These are phyloP conservation scores for Lycocerus yunnanus DNA, from an alignment of 2,888 invertebrate genomes.

Conservation along the genomic window DNA sequence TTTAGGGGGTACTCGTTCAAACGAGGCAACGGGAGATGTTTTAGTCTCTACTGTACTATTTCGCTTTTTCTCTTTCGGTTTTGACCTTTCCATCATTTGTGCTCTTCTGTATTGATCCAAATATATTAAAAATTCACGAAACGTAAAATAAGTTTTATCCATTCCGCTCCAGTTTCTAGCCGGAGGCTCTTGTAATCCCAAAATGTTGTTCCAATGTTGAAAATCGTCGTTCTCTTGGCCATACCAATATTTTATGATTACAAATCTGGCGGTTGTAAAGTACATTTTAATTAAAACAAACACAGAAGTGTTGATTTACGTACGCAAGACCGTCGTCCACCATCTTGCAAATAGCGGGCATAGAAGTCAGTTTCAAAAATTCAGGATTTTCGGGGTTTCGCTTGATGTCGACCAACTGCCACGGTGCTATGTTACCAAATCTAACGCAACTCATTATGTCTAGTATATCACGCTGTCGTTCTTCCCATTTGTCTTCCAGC, in stretches of 20 bases:
- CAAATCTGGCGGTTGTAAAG: constrained; percentile 61
- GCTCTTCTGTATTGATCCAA: constrained; percentile 65
- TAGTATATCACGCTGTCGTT: constrained; percentile 61
- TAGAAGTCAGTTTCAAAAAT: constrained; percentile 69
- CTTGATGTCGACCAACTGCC: constrained; percentile 79
- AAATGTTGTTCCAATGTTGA: constrained; percentile 70
- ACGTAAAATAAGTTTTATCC: constrained; percentile 72
- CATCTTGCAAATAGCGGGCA: constrained; percentile 73
- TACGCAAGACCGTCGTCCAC: constrained; percentile 81
- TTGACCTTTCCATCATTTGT: constrained; percentile 56
- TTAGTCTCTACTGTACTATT: constrained; percentile 52
- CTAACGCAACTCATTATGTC: constrained; percentile 73
- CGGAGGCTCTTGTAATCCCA: constrained; percentile 71
- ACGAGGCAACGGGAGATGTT: constrained; percentile 54
- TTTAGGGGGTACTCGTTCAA: constrained; percentile 51
- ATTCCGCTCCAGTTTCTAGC: constrained; percentile 73
- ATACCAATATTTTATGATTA: constrained; percentile 79
- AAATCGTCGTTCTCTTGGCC: constrained; percentile 74
- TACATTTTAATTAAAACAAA: constrained; percentile 19
- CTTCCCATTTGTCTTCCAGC: constrained; percentile 73
- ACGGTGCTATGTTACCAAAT: constrained; percentile 79
- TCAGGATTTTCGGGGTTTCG: constrained; percentile 74
- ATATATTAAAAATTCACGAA: constrained; percentile 69
- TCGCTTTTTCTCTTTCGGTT: constrained; percentile 37
- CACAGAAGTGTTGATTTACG: background rate